Evolutionary conservation across 1,140 invertebrate species (phyloP), one percentile per base, ranked within the genome.

Genomic region (Brachionus koreanus): DNA sequence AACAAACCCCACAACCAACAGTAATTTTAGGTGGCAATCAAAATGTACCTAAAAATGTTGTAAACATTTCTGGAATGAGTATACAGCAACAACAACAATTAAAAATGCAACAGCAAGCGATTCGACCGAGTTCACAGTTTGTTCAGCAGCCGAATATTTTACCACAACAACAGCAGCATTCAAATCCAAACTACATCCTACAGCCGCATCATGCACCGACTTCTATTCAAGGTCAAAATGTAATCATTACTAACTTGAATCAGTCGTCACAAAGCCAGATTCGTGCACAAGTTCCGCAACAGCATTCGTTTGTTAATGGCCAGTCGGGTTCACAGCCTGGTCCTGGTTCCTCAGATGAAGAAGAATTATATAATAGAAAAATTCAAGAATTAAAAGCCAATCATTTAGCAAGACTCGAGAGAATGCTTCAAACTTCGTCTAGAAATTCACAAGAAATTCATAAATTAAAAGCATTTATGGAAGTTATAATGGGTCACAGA

Each of bases 381-480:
- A 79, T 61, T 25, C 35, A 79, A 79, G 76, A 79, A 79, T 25
- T 79, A 37, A 79, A 65, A 79, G 16, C 19, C 37, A 57, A 79
- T 42, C 76, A 74, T 74, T 79, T 79, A n/a, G 33, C 76, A 35
- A 23, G 49, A 61, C 57, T 61, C 49, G 61, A 79, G 61, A 29
- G 25, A 57, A 65, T 57, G 49, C 57, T 43, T 9, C 16, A 57
- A 3, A 79, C 16, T 25, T 79, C 49, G 16, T 23, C 39, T 2
- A 23, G 49, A 37, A 79, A 79, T 79, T 37, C 76, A 61, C 23
- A 65, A 9, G 76, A 79, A 42, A 79, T 37, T 16, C n/a, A 19
- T 9, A 79, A 79, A 61, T 35, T 61, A 61, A 79, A 57, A 79
- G 76, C 76, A 39, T 65, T 79, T 61, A 79, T 79, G 3, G 76